Conservation (phyloP, 2,888 invertebrate species). For the Fragum sueziense region DNA sequence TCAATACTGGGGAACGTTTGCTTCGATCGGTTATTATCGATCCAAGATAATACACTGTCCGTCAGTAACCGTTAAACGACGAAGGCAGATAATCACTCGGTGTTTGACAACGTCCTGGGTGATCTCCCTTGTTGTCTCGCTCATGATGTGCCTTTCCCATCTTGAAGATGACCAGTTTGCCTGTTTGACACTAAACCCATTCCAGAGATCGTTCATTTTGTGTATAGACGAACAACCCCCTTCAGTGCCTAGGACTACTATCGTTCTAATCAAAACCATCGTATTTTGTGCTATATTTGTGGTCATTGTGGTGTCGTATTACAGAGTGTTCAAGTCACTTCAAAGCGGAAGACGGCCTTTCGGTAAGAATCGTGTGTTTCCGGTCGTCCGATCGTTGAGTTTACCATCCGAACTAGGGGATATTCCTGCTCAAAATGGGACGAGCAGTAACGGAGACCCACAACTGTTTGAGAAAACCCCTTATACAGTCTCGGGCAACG, state of each 20-base stretch:
- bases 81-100: slow-evolving; percentile 73
- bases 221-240: slow-evolving; percentile 26
- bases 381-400: slow-evolving; percentile 62
- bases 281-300: slow-evolving; percentile 64
- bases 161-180: slow-evolving; percentile 58
- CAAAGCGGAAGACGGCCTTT: slow-evolving; percentile 62
- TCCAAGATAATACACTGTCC: slow-evolving; percentile 73
- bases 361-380: slow-evolving; percentile 70
- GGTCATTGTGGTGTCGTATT: slow-evolving; percentile 70
- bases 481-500: slow-evolving; percentile 61
- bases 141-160: slow-evolving; percentile 69
- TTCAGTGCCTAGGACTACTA: slow-evolving; percentile 59
- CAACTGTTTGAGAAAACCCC: slow-evolving; percentile 31
- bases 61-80: slow-evolving; percentile 62
- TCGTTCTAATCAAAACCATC: slow-evolving; percentile 63
- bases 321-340: slow-evolving; percentile 71
- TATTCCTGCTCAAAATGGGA: slow-evolving; percentile 21
- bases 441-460: slow-evolving; percentile 13
- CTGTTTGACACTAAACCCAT: slow-evolving; percentile 68
- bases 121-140: slow-evolving; percentile 67
- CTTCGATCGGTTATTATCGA: slow-evolving; percentile 77
- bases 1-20: slow-evolving; percentile 78
- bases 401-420: slow-evolving; percentile 66
- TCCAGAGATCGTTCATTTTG: slow-evolving; percentile 55
- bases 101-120: slow-evolving; percentile 74